Evolutionary conservation across 1,140 invertebrate genomes (phyloP).

Genomic region (Diplogasteroides magnus): DNA sequence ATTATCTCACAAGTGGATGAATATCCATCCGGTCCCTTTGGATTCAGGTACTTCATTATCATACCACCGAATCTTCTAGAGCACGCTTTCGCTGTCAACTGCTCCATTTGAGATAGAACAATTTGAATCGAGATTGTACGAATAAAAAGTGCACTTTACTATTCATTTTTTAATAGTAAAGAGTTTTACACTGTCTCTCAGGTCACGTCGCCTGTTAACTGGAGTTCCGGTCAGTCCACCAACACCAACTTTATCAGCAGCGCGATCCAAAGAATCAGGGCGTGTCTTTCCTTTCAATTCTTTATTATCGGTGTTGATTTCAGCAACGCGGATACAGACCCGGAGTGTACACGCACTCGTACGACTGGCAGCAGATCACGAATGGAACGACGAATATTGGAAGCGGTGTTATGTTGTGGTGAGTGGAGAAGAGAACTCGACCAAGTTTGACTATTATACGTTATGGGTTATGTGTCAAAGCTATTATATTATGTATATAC

Average conservation of each 20-base stretch:
- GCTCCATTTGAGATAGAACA: too few species aligned
- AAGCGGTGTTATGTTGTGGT: slow-evolving; percentile 13
- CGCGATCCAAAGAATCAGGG: slow-evolving; percentile 2
- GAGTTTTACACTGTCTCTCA: too few species aligned
- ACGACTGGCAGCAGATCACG: slow-evolving; percentile 28
- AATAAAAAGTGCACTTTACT: too few species aligned
- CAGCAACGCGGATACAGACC: slow-evolving; percentile 13
- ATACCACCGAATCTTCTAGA: too few species aligned
- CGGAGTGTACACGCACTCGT: slow-evolving; percentile 22
- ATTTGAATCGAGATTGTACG: too few species aligned
- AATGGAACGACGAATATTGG: not conserved
- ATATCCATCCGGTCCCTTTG: slow-evolving; percentile 10
- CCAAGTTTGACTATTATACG: too few species aligned
- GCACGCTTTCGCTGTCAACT: too few species aligned
- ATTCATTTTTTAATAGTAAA: not conserved
- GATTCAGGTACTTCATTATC: slow-evolving; percentile 14
- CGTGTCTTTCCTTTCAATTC: not conserved
- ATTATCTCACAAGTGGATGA: slow-evolving; percentile 2
- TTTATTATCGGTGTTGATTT: not conserved
- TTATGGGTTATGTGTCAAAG: too few species aligned
- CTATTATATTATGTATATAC: too few species aligned
- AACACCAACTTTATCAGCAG: slow-evolving; percentile 22
- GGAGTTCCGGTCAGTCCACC: slow-evolving; percentile 9
- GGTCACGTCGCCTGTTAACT: slow-evolving; percentile 20
- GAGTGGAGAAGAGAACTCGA: not conserved